Percentiles rank a stretch among this genome's conserved stretches.
Evolutionary conservation across 2,888 invertebrate species (phyloP).

Genomic region (Copidosoma aretas): DNA sequence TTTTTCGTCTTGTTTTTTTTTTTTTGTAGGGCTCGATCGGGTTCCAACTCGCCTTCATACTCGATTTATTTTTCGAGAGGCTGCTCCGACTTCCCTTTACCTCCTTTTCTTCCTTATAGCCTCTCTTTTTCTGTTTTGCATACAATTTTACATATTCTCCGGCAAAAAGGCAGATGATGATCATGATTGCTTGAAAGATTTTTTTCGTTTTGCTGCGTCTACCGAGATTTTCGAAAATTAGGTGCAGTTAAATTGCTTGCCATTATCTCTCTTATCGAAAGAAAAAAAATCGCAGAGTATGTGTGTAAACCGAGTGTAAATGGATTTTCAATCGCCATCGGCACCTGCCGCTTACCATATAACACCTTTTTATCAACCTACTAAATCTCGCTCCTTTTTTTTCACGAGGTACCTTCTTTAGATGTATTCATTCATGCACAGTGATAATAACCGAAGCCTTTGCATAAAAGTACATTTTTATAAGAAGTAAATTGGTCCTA

Average conservation of each 20-base stretch:
- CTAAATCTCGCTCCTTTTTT: neutral
- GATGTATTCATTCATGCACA: no score
- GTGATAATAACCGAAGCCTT: no score
- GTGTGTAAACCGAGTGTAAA: neutral
- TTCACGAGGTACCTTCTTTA: neutral
- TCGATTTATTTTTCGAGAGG: constrained; percentile 22
- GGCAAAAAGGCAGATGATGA: neutral
- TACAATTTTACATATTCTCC: neutral
- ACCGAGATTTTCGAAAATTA: neutral
- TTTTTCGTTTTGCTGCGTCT: no score
- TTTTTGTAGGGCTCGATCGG: neutral
- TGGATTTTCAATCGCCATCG: neutral
- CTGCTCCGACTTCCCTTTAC: neutral
- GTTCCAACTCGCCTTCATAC: constrained; percentile 6
- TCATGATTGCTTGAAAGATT: neutral
- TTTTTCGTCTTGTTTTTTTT: no score
- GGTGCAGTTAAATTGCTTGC: neutral
- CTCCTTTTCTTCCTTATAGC: neutral
- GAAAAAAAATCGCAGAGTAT: neutral
- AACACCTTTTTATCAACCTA: neutral
- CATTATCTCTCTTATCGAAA: neutral
- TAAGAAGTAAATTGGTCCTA: no score
- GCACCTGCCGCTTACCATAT: neutral
- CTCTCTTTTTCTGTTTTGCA: no score
- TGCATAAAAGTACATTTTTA: no score